Evolutionary conservation across 2,113 vertebrate species (phyloP), one percentile per base, ranked within the genome.

Genomic region (Protomyctophum bolini): DNA sequence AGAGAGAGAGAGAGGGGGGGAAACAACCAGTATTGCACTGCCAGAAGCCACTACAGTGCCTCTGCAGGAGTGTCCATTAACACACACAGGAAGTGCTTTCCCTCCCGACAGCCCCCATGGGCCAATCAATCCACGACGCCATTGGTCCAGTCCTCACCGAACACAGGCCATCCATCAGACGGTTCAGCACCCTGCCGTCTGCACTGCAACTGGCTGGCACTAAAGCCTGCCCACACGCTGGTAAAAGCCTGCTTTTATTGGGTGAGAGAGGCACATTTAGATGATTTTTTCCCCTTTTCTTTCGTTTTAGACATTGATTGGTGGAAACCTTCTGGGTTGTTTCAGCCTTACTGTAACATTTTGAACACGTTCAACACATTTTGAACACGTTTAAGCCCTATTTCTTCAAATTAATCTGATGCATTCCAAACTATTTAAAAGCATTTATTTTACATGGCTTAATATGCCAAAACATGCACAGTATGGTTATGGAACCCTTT

Each of bases 81-180:
- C 91, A 89, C 83, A 81, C 73, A 83, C 88, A 91, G 88, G 88
- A 91, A 88, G 84, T 84, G 86, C 88, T 85, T 79, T 81, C 75
- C 73, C 48, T 2, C 10, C 80, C 79, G 76, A 87, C 79, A 15
- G 82, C 86, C 87, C 88, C 86, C 84, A 86, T 81, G 86, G 83
- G 85, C 85, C 87, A 91, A 89, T 90, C 87, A 89, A 85, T 89
- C 86, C 82, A 68, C 41, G 78, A 86, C 84, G 86, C 91, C 87
- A 86, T 88, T 79, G 84, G 83, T 85, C 82, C 83, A 66, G 83
- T 81, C 80, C 65, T 86, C 66, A 58, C 77, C 14, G 69, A 86
- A 83, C 86, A 74, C 82, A 86, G 82, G 82, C 79, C 77, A 84
- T 90, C 84, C 82, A 85, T 89, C 89, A 90, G 87, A 80, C 81